These are phyloP conservation scores for Psittacula echo DNA, from an alignment of 2,797 vertebrate genomes.

Conservation along the genomic window DNA sequence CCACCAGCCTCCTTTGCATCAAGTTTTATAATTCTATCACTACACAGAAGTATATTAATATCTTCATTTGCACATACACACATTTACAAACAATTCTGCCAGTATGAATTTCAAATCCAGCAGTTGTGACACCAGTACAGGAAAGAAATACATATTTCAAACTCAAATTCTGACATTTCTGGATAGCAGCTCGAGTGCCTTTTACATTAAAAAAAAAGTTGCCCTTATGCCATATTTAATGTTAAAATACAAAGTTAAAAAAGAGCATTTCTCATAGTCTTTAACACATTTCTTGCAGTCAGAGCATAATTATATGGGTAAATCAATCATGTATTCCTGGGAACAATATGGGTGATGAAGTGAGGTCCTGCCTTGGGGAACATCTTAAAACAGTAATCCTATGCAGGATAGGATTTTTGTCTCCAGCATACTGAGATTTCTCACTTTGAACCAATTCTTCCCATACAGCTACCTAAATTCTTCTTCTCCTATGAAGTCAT, in stretches of 20 bases:
- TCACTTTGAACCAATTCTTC: slow-evolving; percentile 16
- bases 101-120: background rate
- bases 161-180: background rate
- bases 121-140: background rate
- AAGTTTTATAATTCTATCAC: background rate
- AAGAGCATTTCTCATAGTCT: background rate
- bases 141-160: background rate
- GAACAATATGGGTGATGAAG: background rate
- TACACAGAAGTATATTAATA: background rate
- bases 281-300: background rate
- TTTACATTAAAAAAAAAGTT: background rate
- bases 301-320: background rate
- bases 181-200: background rate
- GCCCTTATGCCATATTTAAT: background rate
- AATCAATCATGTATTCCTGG: background rate
- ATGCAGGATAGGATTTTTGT: background rate
- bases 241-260: background rate
- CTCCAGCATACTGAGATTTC: background rate
- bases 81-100: background rate
- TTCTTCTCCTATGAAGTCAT: background rate
- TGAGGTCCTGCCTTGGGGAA: background rate
- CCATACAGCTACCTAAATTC: background rate
- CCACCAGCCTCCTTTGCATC: background rate
- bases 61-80: background rate
- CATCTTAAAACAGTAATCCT: background rate